Conservation (phyloP, 1,140 invertebrate genomes). For the Temnothorax nylanderi region DNA sequence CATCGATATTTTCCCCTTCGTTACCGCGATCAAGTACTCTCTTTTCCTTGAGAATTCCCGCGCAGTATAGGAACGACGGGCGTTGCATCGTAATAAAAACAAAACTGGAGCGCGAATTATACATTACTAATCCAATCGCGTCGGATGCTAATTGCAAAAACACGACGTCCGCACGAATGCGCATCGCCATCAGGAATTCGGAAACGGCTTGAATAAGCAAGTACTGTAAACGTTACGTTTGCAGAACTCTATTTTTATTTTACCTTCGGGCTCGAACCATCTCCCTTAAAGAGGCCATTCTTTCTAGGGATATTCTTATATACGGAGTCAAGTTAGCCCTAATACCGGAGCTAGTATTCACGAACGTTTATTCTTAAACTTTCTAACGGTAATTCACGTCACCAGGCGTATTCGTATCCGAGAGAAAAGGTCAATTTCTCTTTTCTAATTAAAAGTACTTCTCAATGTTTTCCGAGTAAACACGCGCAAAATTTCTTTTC, state of each 20-base stretch:
- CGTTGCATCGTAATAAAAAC: not conserved
- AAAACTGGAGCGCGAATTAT: slow-evolving; percentile 21
- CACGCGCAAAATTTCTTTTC: slow-evolving; percentile 41
- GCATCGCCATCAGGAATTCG: not conserved
- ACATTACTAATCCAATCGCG: not conserved
- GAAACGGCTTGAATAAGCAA: not conserved
- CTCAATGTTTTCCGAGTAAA: slow-evolving; percentile 3
- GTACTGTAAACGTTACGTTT: not conserved
- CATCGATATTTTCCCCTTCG: not conserved
- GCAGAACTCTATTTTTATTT: not conserved
- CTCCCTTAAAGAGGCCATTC: not conserved
- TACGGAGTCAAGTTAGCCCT: not conserved
- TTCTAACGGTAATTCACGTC: not conserved
- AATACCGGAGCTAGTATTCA: not conserved
- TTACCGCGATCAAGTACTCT: slow-evolving; percentile 9
- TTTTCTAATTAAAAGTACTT: slow-evolving; percentile 23
- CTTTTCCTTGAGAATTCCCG: not conserved
- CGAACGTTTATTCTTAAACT: not conserved
- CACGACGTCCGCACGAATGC: not conserved
- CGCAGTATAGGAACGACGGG: not conserved
- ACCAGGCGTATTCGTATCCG: not conserved
- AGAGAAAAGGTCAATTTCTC: not conserved
- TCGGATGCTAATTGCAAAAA: not conserved
- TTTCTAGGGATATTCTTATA: not conserved
- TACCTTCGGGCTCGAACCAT: not conserved